Conservation (phyloP, 2,797 vertebrate species). For the Propithecus perrieri region DNA sequence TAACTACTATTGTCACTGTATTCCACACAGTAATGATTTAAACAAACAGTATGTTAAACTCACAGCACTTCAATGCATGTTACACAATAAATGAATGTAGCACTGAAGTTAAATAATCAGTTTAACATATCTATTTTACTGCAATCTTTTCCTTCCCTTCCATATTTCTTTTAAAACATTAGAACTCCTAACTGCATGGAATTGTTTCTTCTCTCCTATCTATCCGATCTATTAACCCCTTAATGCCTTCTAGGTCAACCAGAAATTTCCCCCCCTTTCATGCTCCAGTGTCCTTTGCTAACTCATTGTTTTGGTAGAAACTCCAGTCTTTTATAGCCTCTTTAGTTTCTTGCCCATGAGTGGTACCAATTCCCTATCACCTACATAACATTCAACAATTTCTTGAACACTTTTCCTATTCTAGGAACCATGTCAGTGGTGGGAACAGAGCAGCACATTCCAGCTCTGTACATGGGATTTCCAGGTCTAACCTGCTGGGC, state of each 20-base stretch:
- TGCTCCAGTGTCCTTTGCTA: background rate
- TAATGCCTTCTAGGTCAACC: background rate
- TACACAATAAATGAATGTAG: background rate
- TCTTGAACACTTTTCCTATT: background rate
- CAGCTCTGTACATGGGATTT: background rate
- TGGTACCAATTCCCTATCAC: background rate
- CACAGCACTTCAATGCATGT: background rate
- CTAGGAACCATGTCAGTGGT: background rate
- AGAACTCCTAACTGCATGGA: background rate
- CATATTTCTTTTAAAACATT: background rate
- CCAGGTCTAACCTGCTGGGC: background rate
- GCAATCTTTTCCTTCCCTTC: background rate
- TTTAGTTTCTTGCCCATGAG: background rate
- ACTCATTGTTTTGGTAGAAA: background rate
- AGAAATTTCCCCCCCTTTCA: background rate
- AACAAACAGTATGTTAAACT: constrained; percentile 7
- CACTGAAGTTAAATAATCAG: background rate
- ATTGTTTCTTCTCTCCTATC: background rate
- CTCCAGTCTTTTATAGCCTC: background rate
- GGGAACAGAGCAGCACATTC: background rate
- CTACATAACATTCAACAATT: background rate
- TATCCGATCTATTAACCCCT: background rate
- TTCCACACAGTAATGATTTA: background rate
- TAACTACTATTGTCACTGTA: background rate
- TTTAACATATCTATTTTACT: constrained; percentile 27